Base-by-base conservation (phyloP, 1,140 invertebrate genomes). In the Drosophila busckii region DNA sequence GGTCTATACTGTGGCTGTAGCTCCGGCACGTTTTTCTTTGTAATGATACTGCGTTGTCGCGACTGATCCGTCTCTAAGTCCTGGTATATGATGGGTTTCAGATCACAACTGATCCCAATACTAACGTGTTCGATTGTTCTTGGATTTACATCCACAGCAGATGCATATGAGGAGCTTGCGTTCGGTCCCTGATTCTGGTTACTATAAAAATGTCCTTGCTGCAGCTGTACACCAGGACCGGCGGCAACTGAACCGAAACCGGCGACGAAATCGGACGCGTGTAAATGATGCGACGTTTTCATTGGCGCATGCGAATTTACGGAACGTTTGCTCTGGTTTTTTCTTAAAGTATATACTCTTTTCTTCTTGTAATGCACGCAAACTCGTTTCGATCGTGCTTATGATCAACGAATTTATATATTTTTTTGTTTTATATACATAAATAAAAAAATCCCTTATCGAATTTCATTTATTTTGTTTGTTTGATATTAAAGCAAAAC, bases 241-340 rank as follows among this genome's bases (percentile, higher is more conserved):
- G 56, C 66, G 73, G 58, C 76, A 56, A 82, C 69, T 53, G 42
- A 25, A 29, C 46, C 73, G 73, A 73, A 80, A 60, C 80, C 73
- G 78, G 80, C 45, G 45, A 64, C 69, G 61, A 82, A 82, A 75
- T 82, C 70, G 65, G 75, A 82, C 54, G 65, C 59, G 71, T 68
- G 71, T 12, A 59, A 44, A 44, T 38, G 64, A 55, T 73, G 58
- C 64, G 75, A 80, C 75, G 75, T 75, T 80, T 70, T 80, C 75
- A 80, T 80, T 80, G 76, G 69, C 76, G 69, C 70, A 82, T 82
- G 55, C 75, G 67, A 75, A 63, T 53, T 64, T 35, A 50, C 32
- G 62, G 48, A 59, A 52, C 59, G 44, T 49, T 62, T n/a, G 37
- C 59, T 50, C 53, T 37, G 31, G 19, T 56, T 26, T 37, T 42